Conservation (phyloP, 2,888 invertebrate species). For the Apocheima hispidaria region DNA sequence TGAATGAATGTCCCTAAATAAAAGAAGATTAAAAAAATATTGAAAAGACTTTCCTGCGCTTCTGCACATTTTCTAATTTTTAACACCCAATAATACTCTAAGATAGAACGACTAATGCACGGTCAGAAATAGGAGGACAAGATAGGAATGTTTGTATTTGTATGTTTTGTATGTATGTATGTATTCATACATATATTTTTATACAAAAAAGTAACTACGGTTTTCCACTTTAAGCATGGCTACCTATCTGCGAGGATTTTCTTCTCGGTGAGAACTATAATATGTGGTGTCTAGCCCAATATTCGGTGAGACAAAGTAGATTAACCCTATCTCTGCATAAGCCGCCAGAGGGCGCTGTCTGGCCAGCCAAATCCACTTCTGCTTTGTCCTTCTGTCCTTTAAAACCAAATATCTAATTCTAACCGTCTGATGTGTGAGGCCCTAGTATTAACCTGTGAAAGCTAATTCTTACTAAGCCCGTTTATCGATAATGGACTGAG, state of each 20-base stretch:
- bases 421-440: neutral
- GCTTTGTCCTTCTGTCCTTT: constrained; percentile 15
- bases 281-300: constrained; percentile 18
- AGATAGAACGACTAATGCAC: too few relatives aligned
- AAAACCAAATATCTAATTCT: constrained; percentile 7
- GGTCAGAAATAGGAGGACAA: too few relatives aligned
- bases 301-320: constrained; percentile 16
- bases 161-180: too few relatives aligned
- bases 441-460: constrained; percentile 4
- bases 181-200: too few relatives aligned
- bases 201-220: too few relatives aligned
- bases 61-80: too few relatives aligned
- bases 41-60: too few relatives aligned
- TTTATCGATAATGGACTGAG: neutral
- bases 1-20: too few relatives aligned
- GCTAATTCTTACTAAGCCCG: neutral
- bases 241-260: neutral
- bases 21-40: too few relatives aligned
- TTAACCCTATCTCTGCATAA: constrained; percentile 13
- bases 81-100: too few relatives aligned
- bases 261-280: constrained; percentile 1
- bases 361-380: constrained; percentile 14
- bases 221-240: too few relatives aligned
- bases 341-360: constrained; percentile 27
- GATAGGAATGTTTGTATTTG: too few relatives aligned